Evolutionary conservation across 2,888 invertebrate species (phyloP).

Genomic region (Drosophila mercatorum): DNA sequence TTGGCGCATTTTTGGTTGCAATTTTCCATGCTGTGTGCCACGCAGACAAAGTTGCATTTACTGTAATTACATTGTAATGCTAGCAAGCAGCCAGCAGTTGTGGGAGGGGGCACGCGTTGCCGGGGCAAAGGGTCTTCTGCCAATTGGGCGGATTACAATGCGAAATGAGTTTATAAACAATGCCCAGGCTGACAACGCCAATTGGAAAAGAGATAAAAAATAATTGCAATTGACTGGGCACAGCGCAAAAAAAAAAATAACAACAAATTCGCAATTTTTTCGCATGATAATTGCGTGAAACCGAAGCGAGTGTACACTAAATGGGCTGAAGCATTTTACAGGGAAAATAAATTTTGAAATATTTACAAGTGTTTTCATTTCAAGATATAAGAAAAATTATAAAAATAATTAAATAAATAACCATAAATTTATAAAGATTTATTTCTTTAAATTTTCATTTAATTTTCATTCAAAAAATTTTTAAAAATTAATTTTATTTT

Average conservation of each 20-base stretch:
- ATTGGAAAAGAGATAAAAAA: slow-evolving; percentile 71
- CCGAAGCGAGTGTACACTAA: slow-evolving; percentile 29
- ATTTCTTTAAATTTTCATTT: too few species aligned
- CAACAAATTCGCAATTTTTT: slow-evolving; percentile 12
- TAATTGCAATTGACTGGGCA: slow-evolving; percentile 70
- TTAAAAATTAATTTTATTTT: too few species aligned
- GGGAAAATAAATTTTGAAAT: too few species aligned
- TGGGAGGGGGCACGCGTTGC: slow-evolving; percentile 60
- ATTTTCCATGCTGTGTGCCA: slow-evolving; percentile 62
- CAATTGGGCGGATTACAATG: slow-evolving; percentile 77
- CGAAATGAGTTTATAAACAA: slow-evolving; percentile 80
- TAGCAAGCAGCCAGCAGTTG: slow-evolving; percentile 25
- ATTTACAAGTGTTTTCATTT: too few species aligned
- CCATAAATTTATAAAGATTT: too few species aligned
- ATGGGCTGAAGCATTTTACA: too few species aligned
- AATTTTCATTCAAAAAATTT: too few species aligned
- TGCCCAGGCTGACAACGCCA: slow-evolving; percentile 58
- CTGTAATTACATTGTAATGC: slow-evolving; percentile 76
- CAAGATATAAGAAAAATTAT: too few species aligned
- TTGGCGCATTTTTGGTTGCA: slow-evolving; percentile 46
- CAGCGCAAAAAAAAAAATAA: slow-evolving; percentile 29
- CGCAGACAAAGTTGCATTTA: slow-evolving; percentile 74
- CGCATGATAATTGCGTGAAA: background rate
- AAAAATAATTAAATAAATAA: too few species aligned
- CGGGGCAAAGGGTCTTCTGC: slow-evolving; percentile 36